Evolutionary conservation across 2,888 invertebrate genomes (phyloP).

Genomic region (Tineola bisselliella): DNA sequence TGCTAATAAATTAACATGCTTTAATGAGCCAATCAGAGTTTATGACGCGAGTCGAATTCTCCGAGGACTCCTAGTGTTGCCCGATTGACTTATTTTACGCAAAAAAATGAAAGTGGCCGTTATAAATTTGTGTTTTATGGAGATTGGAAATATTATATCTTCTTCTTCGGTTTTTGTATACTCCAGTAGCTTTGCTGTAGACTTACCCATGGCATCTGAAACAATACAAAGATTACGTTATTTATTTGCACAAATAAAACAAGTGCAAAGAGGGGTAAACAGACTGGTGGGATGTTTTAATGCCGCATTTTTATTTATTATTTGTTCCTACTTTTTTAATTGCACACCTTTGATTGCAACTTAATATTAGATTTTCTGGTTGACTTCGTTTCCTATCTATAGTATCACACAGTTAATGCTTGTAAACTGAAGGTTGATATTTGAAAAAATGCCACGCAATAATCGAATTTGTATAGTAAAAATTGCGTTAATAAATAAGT

Average conservation of each 20-base stretch:
- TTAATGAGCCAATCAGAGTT: conserved; percentile 69
- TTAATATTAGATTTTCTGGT: too few species aligned
- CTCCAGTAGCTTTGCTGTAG: conserved; percentile 25
- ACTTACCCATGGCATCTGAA: conserved; percentile 86
- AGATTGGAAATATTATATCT: conserved; percentile 56
- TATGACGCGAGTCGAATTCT: conserved; percentile 65
- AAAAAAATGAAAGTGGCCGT: conserved; percentile 31
- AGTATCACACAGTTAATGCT: too few species aligned
- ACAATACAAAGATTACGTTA: conserved; percentile 71
- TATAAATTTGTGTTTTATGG: conserved; percentile 65
- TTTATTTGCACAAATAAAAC: too few species aligned
- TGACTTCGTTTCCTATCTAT: too few species aligned
- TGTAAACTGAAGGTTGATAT: too few species aligned
- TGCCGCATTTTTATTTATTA: too few species aligned
- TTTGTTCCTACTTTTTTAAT: too few species aligned
- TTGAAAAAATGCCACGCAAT: too few species aligned
- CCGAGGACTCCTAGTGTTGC: conserved; percentile 62
- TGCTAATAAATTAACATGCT: conserved; percentile 64
- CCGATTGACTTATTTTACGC: conserved; percentile 61
- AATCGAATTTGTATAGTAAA: not conserved
- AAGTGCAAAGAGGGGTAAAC: too few species aligned
- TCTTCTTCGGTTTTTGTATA: conserved; percentile 38
- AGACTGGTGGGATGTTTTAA: too few species aligned
- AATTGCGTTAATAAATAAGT: not conserved
- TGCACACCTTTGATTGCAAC: too few species aligned